A percentile compares a stretch with the other conserved stretches of the same genome.
Conservation (phyloP, 1,140 invertebrate species). For the Halotydeus destructor region DNA sequence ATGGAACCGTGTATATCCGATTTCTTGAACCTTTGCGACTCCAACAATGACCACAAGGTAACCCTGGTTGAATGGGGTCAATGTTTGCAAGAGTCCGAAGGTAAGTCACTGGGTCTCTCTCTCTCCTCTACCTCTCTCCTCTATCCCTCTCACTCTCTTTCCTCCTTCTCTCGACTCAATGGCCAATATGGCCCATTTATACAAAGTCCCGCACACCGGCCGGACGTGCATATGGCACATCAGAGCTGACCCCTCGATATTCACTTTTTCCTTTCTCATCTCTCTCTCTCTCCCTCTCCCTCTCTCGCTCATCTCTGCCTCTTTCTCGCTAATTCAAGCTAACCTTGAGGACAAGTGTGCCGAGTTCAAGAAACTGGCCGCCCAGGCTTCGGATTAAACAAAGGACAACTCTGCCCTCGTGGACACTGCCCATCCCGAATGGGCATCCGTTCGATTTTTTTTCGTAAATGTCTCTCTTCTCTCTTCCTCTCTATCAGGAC, state of each 20-base stretch:
- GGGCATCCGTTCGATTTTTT: too few relatives aligned
- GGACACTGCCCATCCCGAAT: too few relatives aligned
- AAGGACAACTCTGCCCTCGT: too few relatives aligned
- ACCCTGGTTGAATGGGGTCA: constrained; percentile 69
- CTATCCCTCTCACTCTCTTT: not conserved
- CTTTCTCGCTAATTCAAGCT: too few relatives aligned
- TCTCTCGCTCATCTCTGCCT: too few relatives aligned
- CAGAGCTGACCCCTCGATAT: not conserved
- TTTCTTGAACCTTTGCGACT: constrained; percentile 75
- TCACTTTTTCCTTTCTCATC: not conserved
- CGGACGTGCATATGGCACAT: not conserved
- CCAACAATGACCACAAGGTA: constrained; percentile 64
- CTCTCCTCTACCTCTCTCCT: not conserved
- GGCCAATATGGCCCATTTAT: not conserved
- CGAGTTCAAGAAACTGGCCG: too few relatives aligned
- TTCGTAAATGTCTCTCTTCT: too few relatives aligned
- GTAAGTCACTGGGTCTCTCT: constrained; percentile 17
- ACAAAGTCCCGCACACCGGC: not conserved
- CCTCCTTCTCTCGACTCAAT: not conserved
- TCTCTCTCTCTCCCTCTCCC: not conserved
- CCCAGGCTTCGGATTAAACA: too few relatives aligned
- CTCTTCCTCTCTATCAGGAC: too few relatives aligned
- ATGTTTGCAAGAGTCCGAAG: constrained; percentile 61
- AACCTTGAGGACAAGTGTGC: too few relatives aligned
- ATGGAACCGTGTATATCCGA: constrained; percentile 84